Evolutionary conservation across 2,888 invertebrate species (phyloP).

Genomic region (Drosophila peninsularis): DNA sequence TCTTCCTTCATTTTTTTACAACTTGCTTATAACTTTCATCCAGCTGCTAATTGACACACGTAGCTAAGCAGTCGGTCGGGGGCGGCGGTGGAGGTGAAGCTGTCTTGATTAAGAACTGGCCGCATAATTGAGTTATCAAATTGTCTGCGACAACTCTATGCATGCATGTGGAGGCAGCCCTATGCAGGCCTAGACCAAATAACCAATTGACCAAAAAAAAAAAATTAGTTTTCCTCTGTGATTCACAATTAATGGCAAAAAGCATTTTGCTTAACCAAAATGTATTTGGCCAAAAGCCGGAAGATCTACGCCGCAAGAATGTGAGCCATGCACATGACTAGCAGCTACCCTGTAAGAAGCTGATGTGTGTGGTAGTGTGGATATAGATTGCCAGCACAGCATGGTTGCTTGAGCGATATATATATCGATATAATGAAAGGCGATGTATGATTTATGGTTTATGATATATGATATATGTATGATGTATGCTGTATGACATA

Average conservation of each 20-base stretch:
- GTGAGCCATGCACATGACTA: not conserved
- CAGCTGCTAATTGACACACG: conserved; percentile 62
- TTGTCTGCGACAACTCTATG: conserved; percentile 21
- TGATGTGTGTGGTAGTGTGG: too few relatives aligned
- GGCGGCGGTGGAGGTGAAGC: not conserved
- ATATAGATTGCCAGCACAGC: too few relatives aligned
- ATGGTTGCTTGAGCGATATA: too few relatives aligned
- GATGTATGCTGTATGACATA: too few relatives aligned
- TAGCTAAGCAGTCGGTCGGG: conserved; percentile 10
- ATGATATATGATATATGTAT: too few relatives aligned
- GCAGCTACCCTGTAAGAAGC: not conserved
- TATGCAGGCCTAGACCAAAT: not conserved
- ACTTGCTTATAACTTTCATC: conserved; percentile 38
- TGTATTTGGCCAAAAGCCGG: conserved; percentile 13
- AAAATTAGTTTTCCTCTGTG: conserved; percentile 14
- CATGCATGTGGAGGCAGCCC: not conserved
- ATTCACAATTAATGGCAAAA: conserved; percentile 11
- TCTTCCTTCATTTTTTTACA: conserved; percentile 12
- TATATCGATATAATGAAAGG: too few relatives aligned
- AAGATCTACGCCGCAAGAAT: conserved; percentile 4
- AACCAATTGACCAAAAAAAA: conserved; percentile 21
- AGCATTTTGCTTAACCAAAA: conserved; percentile 25
- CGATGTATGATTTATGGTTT: too few relatives aligned
- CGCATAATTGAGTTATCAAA: conserved; percentile 53
- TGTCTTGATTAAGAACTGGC: conserved; percentile 35